Evolutionary conservation across 2,113 vertebrate genomes (phyloP).

Genomic region (Psettodes erumei): DNA sequence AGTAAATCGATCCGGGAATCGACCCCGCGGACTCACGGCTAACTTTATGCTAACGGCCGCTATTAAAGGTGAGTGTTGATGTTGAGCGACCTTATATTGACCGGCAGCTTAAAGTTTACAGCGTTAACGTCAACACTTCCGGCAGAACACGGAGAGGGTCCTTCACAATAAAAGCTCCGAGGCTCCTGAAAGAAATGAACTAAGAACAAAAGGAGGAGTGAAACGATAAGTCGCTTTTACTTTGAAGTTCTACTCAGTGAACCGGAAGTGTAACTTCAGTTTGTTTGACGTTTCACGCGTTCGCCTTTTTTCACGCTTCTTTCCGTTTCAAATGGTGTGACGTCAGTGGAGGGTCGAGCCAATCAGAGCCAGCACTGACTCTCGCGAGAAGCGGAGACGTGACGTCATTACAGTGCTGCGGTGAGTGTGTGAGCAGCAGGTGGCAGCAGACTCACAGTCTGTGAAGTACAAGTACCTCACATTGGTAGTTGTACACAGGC

Average conservation of each 20-base stretch:
- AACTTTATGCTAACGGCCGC: background rate
- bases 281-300: background rate
- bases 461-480: too few relatives aligned
- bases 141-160: accelerated
- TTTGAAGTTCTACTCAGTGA: background rate
- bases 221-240: slow-evolving; percentile 1
- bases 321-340: slow-evolving; percentile 34
- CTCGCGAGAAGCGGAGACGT: slow-evolving; percentile 3
- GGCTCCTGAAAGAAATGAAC: background rate
- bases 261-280: background rate
- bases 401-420: too few relatives aligned
- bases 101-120: background rate
- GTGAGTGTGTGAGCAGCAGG: background rate
- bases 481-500: too few relatives aligned
- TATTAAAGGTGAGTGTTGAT: background rate
- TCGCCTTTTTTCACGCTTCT: background rate
- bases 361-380: background rate
- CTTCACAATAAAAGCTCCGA: slow-evolving; percentile 46
- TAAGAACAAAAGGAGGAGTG: background rate
- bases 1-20: background rate
- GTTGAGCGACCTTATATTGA: slow-evolving; percentile 29
- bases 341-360: background rate
- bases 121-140: background rate
- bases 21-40: background rate
- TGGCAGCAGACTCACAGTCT: slow-evolving; percentile 21